Base-by-base conservation (phyloP, 2,113 vertebrate species). In the western clawed frog (Xenopus tropicalis) region DNA sequence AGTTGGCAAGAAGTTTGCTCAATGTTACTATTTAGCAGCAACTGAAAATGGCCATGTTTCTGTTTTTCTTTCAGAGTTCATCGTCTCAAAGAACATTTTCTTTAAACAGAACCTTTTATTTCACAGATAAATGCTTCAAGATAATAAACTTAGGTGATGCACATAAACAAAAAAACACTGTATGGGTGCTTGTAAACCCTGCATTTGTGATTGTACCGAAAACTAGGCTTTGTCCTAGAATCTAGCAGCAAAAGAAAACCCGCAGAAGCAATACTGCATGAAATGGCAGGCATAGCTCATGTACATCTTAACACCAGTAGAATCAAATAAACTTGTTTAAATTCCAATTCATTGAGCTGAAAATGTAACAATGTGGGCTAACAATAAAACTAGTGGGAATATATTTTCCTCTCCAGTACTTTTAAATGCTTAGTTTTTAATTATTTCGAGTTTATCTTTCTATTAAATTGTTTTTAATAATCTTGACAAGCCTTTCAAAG, bases 1-100 rank as follows among this genome's bases (percentile, higher is more conserved):
- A 76, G 73, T 76, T 76, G 73, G 73, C 66, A 76, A 63, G 73
- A 20, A 62, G 58, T 76, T 76, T 76, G 66, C 69, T 76, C 73
- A 69, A 63, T 19, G 48, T 63, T 76, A 76, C 46, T 58, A 69
- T 63, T 58, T 69, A 76, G 66, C 73, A 69, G 66, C 21, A 69
- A 54, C 44, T 44, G 57, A 69, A 69, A 76, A 69, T 69, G 73
- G 66, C 11, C 59, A 46, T 37, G 44, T 63, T 76, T 57, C 46
- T 54, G 72, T 56, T 76, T 75, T 25, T 17, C 62, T 68, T 69
- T 62, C n/a, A 46, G 20, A 29, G 51, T 61, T 59, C 52, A 66
- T 61, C 51, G 56, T 67, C 56, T 43, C 20, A 16, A 14, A 5
- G 54, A 63, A 64, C 19, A 56, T 29, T 46, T 66, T 59, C 16